phyloP scores from a whole-genome alignment of 2,888 invertebrate species.

The Lasioglossum villosulum region DNA sequence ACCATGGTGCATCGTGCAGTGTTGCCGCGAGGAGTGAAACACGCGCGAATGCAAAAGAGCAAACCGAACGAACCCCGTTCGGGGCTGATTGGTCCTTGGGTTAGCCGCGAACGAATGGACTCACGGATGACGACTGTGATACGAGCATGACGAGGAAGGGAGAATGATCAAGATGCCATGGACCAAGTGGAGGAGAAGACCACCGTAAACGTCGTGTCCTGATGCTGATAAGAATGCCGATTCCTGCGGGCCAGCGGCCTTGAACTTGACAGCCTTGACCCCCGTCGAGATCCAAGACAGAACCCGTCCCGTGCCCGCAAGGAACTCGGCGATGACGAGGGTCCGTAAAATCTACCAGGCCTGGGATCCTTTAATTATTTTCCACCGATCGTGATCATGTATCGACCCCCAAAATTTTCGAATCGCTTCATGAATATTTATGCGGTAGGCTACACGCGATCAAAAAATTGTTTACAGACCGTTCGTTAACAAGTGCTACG shows the following conservation, averaged over 20 bases:
- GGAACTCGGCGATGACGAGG: constrained; percentile 42
- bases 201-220: neutral
- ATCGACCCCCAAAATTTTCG: neutral
- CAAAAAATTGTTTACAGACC: neutral
- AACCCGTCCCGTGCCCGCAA: constrained; percentile 5
- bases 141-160: neutral
- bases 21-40: constrained; percentile 69
- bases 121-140: constrained; percentile 11
- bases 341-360: neutral
- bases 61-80: constrained; percentile 12
- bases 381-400: neutral
- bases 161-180: neutral
- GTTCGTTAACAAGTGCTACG: neutral
- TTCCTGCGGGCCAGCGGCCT: constrained; percentile 58
- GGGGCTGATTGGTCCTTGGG: constrained; percentile 58
- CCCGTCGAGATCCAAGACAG: constrained; percentile 40
- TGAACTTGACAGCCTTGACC: constrained; percentile 66
- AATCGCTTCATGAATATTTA: neutral
- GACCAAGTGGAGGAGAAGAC: neutral
- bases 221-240: constrained; percentile 1
- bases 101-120: constrained; percentile 38
- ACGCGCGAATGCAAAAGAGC: constrained; percentile 72
- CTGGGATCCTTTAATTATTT: neutral
- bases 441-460: neutral
- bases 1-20: constrained; percentile 63